These are phyloP conservation scores for Phaetusa simplex DNA, from an alignment of 2,113 vertebrate species.

Conservation along the genomic window DNA sequence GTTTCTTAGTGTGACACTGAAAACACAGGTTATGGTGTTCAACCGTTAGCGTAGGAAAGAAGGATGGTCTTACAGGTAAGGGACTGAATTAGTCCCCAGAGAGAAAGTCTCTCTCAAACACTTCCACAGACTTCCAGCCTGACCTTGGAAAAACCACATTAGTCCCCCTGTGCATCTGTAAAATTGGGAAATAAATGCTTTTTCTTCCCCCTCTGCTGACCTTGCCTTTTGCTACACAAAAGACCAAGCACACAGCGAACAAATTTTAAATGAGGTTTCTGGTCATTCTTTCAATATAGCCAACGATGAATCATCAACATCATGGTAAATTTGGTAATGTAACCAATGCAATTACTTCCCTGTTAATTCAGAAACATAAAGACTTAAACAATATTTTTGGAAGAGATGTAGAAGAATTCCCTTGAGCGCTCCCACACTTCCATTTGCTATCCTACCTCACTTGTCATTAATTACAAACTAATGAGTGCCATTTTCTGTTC, in stretches of 20 bases:
- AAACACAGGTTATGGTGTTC: slow-evolving; percentile 3
- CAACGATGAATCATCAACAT: background rate
- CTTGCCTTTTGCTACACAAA: background rate
- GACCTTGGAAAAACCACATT: background rate
- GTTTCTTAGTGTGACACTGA: slow-evolving; percentile 4
- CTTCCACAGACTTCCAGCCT: background rate
- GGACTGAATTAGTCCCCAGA: background rate
- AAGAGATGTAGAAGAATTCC: slow-evolving; percentile 22
- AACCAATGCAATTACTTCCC: background rate
- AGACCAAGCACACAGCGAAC: background rate
- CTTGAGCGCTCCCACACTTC: slow-evolving; percentile 33
- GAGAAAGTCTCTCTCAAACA: background rate
- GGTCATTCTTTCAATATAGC: background rate
- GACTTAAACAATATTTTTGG: background rate
- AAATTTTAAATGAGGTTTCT: background rate
- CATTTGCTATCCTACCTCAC: slow-evolving; percentile 58
- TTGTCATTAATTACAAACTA: slow-evolving; percentile 58
- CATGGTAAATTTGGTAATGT: slow-evolving; percentile 6
- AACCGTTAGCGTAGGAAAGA: background rate
- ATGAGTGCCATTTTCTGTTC: slow-evolving; percentile 50
- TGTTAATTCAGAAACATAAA: background rate
- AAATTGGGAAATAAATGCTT: background rate
- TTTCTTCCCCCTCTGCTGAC: background rate
- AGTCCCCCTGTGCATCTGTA: background rate
- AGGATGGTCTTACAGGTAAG: slow-evolving; percentile 4